phyloP scores from a whole-genome alignment of 2,888 invertebrate species.

The Tromatobia lineatoria region DNA sequence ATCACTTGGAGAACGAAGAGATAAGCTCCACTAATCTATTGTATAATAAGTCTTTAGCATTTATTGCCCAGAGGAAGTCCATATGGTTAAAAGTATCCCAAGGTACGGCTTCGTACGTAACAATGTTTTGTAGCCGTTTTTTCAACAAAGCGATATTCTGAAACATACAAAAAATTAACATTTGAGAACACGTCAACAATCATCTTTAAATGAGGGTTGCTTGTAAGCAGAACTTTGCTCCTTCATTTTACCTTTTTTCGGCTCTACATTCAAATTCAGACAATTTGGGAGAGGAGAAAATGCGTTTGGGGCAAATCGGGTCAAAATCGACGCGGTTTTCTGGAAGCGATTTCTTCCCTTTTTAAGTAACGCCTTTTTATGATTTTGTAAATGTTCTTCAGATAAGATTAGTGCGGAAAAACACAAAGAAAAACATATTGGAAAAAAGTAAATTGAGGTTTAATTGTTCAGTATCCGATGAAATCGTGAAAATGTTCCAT shows the following conservation, averaged over 20 bases:
- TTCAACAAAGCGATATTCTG: conserved; percentile 70
- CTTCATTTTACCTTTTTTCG: too few relatives aligned
- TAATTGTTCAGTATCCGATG: too few relatives aligned
- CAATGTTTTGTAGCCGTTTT: conserved; percentile 66
- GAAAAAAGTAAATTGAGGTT: background rate
- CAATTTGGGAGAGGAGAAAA: too few relatives aligned
- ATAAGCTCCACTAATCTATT: conserved; percentile 60
- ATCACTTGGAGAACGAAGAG: background rate
- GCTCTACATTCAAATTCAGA: too few relatives aligned
- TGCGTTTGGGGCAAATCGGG: too few relatives aligned
- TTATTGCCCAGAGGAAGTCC: conserved; percentile 68
- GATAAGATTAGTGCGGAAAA: too few relatives aligned
- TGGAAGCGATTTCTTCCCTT: too few relatives aligned
- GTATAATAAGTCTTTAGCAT: conserved; percentile 66
- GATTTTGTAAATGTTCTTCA: background rate
- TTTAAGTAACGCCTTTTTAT: background rate
- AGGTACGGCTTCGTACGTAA: conserved; percentile 64
- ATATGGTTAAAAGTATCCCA: conserved; percentile 63
- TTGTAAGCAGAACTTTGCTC: too few relatives aligned
- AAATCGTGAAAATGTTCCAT: too few relatives aligned
- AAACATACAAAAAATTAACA: conserved; percentile 20
- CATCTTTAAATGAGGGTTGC: too few relatives aligned
- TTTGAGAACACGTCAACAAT: background rate
- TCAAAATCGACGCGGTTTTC: too few relatives aligned
- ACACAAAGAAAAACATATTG: too few relatives aligned